Evolutionary conservation across 2,113 vertebrate species (phyloP), one percentile per base, ranked within the genome.

Genomic region (Natator depressus): DNA sequence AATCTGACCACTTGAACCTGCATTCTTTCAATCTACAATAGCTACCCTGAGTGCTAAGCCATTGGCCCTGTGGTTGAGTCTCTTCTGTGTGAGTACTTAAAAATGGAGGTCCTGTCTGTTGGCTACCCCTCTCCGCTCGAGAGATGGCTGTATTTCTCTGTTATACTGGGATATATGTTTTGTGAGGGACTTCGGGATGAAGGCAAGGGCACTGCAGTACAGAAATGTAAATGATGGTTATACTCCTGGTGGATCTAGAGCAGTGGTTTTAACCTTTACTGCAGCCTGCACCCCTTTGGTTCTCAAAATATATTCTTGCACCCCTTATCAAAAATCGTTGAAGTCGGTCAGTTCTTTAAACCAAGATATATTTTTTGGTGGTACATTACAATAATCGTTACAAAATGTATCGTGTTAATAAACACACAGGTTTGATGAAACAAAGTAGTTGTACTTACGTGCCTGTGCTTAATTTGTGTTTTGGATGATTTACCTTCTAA

Each of bases 21-120:
- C 1, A 0, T 27, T 62, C 31, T 82, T 54, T 62, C 29, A 31
- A 16, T 62, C 59, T 35, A 14, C 14, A 2, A 4, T 50, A 35
- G 38, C 42, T 42, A 14, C 11, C n/a, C 46, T 57, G 55, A 35
- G 46, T 50, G 69, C 55, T 17, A 72, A 50, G 19, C 50, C 2
- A 0, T 16, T 53, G 5, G 22, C 0, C 1, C 29, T 20, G 51
- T 12, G 31, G 51, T 27, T 27, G 2, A 0, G 0, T 69, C 50
- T 10, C 82, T 54, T 24, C 65, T 25, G 22, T 49, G 54, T 3
- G 42, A 82, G 65, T 10, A 22, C 35, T 55, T 82, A 65, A 82
- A 78, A 50, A 5, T 3, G 1, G 1, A 49, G 54, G 16, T 20
- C 65, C 35, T 17, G 35, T n/a, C 42, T 25, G 1, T 3, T 0